phyloP scores from a whole-genome alignment of 2,113 vertebrate genomes.

The Oryzias celebensis region DNA sequence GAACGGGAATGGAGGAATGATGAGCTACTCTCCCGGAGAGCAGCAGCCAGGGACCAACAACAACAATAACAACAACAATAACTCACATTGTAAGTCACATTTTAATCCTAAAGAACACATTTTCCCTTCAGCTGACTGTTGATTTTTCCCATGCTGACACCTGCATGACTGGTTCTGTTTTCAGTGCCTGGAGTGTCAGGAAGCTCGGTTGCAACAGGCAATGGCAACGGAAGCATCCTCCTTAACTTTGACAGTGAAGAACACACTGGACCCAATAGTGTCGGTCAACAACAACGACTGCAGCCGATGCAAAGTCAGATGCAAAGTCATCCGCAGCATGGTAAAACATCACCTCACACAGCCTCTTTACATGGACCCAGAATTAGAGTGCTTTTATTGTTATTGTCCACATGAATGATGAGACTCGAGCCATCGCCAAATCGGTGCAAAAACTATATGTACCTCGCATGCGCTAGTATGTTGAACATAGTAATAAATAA shows the following conservation, averaged over 20 bases:
- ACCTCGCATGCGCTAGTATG: background rate
- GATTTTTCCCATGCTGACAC: background rate
- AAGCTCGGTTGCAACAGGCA: slow-evolving; percentile 45
- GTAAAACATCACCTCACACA: slow-evolving; percentile 8
- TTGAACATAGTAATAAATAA: background rate
- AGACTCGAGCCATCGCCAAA: too few relatives aligned
- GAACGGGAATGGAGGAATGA: slow-evolving; percentile 72
- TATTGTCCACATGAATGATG: too few relatives aligned
- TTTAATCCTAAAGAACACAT: too few relatives aligned
- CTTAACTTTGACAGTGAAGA: slow-evolving; percentile 70
- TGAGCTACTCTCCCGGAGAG: slow-evolving; percentile 74
- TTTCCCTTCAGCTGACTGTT: too few relatives aligned
- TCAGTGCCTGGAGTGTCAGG: slow-evolving; percentile 55
- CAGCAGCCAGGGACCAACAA: slow-evolving; percentile 69
- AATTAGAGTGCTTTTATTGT: too few relatives aligned
- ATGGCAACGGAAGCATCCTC: slow-evolving; percentile 66
- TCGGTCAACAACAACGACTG: slow-evolving; percentile 52
- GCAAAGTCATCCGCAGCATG: slow-evolving; percentile 40
- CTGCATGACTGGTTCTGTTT: background rate
- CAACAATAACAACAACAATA: slow-evolving; percentile 34
- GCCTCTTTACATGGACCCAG: background rate
- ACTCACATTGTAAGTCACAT: slow-evolving; percentile 36
- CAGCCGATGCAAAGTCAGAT: slow-evolving; percentile 5
- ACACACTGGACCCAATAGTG: slow-evolving; percentile 35
- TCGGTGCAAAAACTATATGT: too few relatives aligned